Evolutionary conservation across 2,888 invertebrate genomes (phyloP), one percentile per base, ranked within the genome.

Genomic region (Orthonychiurus folsomi): DNA sequence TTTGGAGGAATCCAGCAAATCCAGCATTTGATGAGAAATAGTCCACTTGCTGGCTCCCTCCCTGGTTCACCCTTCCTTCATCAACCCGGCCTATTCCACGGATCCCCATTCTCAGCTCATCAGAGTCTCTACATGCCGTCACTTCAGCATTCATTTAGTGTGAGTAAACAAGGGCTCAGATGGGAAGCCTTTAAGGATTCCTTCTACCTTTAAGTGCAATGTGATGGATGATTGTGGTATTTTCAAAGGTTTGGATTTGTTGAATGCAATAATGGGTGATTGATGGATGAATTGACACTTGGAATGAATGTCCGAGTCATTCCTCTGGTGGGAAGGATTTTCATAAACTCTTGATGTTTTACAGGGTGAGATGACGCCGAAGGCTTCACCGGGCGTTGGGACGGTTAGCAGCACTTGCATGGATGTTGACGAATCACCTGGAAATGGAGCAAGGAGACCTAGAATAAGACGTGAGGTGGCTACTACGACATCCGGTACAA

Each of bases 11-110:
- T 87, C 61, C 87, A 87, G 74, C 86, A 87, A 75, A 77, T 88
- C 21, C 87, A 87, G 74, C 92, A 92, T 77, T 80, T 92, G 75
- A 83, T 85, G 79, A 83, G 83, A 75, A 88, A 80, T 77, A 72
- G 74, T 25, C 74, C 75, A 52, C 63, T 74, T 56, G 73, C 72
- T 5, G 86, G 82, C 75, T 74, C 73, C 24, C 74, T 80, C 63
- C 77, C 80, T 61, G 79, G 80, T 23, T 76, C 81, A 52, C 79
- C 79, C 24, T 79, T 79, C 25, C 76, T 79, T 57, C 76, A 78
- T 28, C 71, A 79, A 76, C 56, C 73, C 56, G 66, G 71, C 77
- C 61, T 77, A 77, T 73, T 80, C 77, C 64, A 75, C 78, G 66
- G 69, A 20, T 69, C 69, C 20, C 70, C 73, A 18, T 73, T 71